phyloP scores from a whole-genome alignment of 2,797 vertebrate genomes.

The Melanotaenia parkinsoni region DNA sequence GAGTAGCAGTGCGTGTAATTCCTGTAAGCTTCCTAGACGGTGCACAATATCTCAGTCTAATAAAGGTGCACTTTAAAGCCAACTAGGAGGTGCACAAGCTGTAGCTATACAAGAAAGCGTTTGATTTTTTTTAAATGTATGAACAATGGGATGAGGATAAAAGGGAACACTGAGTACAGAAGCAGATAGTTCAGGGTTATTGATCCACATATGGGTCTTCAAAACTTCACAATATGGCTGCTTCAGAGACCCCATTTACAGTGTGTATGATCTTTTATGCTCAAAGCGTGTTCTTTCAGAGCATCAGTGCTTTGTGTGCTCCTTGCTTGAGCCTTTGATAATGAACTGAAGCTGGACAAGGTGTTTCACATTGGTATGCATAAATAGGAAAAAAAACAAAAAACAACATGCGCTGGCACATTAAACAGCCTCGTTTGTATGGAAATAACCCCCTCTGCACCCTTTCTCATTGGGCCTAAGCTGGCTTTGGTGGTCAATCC shows the following conservation, averaged over 20 bases:
- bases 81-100: slow-evolving; percentile 38
- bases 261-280: slow-evolving; percentile 33
- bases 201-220: slow-evolving; percentile 33
- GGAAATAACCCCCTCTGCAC: slow-evolving; percentile 25
- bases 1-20: slow-evolving; percentile 60
- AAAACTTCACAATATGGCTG: slow-evolving; percentile 10
- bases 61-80: slow-evolving; percentile 38
- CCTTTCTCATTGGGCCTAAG: slow-evolving; percentile 3
- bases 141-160: slow-evolving; percentile 28
- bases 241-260: background rate
- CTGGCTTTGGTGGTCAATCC: slow-evolving; percentile 46
- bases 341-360: slow-evolving; percentile 17
- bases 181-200: slow-evolving; percentile 20
- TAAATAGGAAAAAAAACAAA: background rate
- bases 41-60: slow-evolving; percentile 59
- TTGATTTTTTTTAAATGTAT: slow-evolving; percentile 45
- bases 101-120: slow-evolving; percentile 9
- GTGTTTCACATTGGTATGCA: slow-evolving; percentile 19
- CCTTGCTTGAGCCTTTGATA: slow-evolving; percentile 24
- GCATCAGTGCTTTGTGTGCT: slow-evolving; percentile 3
- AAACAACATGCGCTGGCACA: background rate
- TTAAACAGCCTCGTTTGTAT: slow-evolving; percentile 28
- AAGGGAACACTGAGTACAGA: slow-evolving; percentile 6
- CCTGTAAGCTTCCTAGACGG: slow-evolving; percentile 35
- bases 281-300: slow-evolving; percentile 32